Evolutionary conservation across 2,113 vertebrate species (phyloP), one percentile per base, ranked within the genome.

Genomic region (Percina caprodes): DNA sequence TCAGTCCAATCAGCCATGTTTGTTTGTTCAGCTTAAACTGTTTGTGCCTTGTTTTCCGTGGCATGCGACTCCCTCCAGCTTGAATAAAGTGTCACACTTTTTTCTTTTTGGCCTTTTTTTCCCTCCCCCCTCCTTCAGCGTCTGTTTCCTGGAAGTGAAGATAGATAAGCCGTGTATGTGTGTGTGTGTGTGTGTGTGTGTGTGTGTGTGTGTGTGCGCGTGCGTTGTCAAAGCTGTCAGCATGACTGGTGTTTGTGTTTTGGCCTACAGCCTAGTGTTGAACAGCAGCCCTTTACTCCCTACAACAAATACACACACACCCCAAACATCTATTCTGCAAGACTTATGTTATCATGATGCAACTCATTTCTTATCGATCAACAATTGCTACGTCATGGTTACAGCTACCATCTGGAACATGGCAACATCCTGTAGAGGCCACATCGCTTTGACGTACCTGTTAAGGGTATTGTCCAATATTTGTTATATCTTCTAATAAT

Each of bases 11-110:
- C 93, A 92, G 77, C 86, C 84, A 51, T 93, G 93, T 94, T 94
- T 94, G 93, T 95, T 94, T 94, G 87, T 89, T 86, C 91, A 92
- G 92, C 92, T 92, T 93, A 92, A 94, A 94, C 91, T 94, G 92
- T 93, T 94, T 94, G 90, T 92, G 85, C 71, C 92, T 91, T 91
- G 92, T 92, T 93, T 93, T 93, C 74, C 39, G 16, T 85, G 83
- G 77, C 86, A 67, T 82, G 73, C 19, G 51, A 82, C 82, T 90
- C 88, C 74, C 66, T 80, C 85, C 70, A 65, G 86, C 76, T 90
- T 85, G 85, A 69, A 94, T 83, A 93, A 92, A 90, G 81, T 88
- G 85, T 78, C 83, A 80, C 35, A 80, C 77, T 80, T 82, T 63
- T 87, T 82, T 63, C 13, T 82, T 71, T 86, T 55, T 77, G 42